Conservation (phyloP, 2,113 vertebrate species). For the Oxyura jamaicensis region DNA sequence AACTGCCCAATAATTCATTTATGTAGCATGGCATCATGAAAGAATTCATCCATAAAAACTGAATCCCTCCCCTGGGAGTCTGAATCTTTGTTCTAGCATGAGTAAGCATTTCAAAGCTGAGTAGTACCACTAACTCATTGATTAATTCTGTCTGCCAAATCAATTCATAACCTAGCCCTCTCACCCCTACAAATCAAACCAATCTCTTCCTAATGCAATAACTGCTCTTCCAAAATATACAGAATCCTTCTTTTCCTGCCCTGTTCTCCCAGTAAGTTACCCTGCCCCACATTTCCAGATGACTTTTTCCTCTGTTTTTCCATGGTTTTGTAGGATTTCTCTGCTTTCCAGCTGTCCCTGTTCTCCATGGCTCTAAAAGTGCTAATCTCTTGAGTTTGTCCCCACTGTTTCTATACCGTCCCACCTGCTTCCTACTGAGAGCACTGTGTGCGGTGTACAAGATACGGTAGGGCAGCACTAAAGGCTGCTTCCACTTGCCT, state of each 20-base stretch:
- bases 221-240: neutral
- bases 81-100: neutral
- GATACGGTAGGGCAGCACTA: neutral
- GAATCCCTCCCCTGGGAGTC: rapidly evolving
- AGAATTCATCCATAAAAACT: neutral
- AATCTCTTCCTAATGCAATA: neutral
- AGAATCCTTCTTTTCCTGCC: neutral
- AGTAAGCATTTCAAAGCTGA: neutral
- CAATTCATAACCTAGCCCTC: neutral
- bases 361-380: neutral
- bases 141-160: neutral
- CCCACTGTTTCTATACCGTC: neutral
- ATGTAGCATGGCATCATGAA: neutral
- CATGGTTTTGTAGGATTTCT: neutral
- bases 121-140: neutral
- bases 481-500: neutral
- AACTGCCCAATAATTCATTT: neutral
- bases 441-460: neutral
- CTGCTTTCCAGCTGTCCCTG: neutral
- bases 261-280: neutral
- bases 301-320: neutral
- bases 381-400: rapidly evolving
- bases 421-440: neutral
- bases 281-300: neutral
- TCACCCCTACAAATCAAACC: neutral